These are phyloP conservation scores for Aplochiton taeniatus DNA, from an alignment of 2,797 vertebrate species.

Conservation along the genomic window DNA sequence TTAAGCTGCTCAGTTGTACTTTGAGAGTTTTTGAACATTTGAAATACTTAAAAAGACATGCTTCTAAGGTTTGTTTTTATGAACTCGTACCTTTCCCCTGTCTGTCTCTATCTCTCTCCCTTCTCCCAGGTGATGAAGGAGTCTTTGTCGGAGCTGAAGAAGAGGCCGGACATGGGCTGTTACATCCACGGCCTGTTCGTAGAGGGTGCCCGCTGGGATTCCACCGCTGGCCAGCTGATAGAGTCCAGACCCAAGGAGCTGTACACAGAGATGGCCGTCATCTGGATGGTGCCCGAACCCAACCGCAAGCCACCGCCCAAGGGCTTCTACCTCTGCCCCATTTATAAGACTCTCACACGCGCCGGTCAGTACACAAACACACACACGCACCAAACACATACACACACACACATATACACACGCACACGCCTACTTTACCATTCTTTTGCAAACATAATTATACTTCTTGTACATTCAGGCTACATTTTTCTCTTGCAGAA, in stretches of 20 bases:
- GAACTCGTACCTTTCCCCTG: not conserved
- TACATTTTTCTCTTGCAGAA: no score
- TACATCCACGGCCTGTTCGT: constrained; percentile 88
- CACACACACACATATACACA: no score
- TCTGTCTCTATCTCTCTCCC: not conserved
- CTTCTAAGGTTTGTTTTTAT: no score
- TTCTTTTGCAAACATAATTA: no score
- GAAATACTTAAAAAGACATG: no score
- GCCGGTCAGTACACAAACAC: constrained; percentile 75
- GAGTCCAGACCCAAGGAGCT: constrained; percentile 88
- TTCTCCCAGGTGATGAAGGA: constrained; percentile 75
- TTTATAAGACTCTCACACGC: constrained; percentile 90
- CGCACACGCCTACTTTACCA: no score
- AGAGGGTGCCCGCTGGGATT: constrained; percentile 89
- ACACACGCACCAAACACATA: no score
- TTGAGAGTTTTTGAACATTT: not conserved
- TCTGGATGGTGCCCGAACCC: constrained; percentile 83
- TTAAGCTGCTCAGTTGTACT: not conserved
- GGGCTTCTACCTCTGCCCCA: constrained; percentile 84
- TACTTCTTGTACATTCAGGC: no score
- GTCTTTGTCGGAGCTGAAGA: constrained; percentile 61
- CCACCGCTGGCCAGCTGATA: constrained; percentile 41
- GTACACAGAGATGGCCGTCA: constrained; percentile 85
- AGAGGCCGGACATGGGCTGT: constrained; percentile 77
- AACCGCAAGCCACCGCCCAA: constrained; percentile 69